Conservation (phyloP, 2,113 vertebrate species). For the Actenoides hombroni region DNA sequence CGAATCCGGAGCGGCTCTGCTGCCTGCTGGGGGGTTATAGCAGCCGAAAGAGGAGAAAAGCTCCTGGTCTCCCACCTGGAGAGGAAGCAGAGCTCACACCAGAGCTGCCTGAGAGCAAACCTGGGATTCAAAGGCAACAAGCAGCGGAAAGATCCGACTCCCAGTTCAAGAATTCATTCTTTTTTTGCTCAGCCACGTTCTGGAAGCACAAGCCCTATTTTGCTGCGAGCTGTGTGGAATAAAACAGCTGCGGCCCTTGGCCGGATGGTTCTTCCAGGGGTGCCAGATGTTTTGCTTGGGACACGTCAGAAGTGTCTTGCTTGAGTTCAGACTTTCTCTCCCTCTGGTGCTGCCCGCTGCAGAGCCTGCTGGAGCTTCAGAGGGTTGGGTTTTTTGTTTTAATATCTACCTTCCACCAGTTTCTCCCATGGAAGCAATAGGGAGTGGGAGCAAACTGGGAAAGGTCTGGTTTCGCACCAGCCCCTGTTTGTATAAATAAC, state of each 20-base stretch:
- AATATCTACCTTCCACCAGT: background rate
- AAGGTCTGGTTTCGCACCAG: background rate
- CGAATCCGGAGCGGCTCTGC: background rate
- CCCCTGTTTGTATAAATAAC: background rate
- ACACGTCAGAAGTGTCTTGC: constrained; percentile 44
- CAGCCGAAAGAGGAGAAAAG: background rate
- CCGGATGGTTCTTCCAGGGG: constrained; percentile 22
- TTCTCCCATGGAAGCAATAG: background rate
- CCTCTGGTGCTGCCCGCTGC: background rate
- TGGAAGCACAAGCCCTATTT: background rate
- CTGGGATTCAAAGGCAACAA: background rate
- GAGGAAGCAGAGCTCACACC: background rate
- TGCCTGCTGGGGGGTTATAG: background rate
- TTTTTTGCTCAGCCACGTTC: constrained; percentile 58
- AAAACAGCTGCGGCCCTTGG: constrained; percentile 57
- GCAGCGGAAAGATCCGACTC: background rate
- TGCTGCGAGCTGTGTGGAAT: background rate
- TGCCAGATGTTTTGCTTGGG: constrained; percentile 66
- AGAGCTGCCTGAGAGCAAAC: background rate
- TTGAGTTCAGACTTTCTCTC: background rate
- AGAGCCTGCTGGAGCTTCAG: background rate
- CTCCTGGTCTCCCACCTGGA: background rate
- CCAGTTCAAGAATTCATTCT: background rate
- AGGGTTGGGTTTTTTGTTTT: background rate
- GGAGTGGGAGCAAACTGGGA: background rate